Evolutionary conservation across 1,140 invertebrate genomes (phyloP).

Genomic region (Drosophila jambulina): DNA sequence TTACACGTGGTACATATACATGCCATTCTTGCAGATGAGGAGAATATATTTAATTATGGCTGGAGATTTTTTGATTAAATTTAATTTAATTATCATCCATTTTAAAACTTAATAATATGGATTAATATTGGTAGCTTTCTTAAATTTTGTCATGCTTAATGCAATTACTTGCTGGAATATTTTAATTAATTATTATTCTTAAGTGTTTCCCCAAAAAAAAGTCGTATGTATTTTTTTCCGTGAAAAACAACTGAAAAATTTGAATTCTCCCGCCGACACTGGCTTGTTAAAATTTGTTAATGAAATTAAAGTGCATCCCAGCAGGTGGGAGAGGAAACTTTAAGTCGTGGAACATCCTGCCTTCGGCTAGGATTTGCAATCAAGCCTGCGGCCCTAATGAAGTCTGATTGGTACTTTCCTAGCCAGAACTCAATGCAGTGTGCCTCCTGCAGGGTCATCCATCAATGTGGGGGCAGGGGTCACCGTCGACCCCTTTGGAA

Average conservation of each 20-base stretch:
- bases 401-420: slow-evolving; percentile 40
- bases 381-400: slow-evolving; percentile 36
- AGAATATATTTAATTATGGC: slow-evolving; percentile 1
- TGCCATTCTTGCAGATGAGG: slow-evolving; percentile 3
- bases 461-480: slow-evolving; percentile 14
- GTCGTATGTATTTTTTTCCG: not conserved
- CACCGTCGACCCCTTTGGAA: slow-evolving; percentile 7
- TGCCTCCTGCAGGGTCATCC: slow-evolving; percentile 23
- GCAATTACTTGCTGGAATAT: not conserved
- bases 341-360: not conserved
- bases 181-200: no score
- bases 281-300: slow-evolving; percentile 11
- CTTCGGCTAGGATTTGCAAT: slow-evolving; percentile 17
- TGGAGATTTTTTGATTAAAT: not conserved
- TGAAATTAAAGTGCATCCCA: slow-evolving; percentile 44
- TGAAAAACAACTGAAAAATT: slow-evolving; percentile 11
- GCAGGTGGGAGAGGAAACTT: not conserved
- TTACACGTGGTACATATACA: slow-evolving; percentile 9
- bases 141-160: not conserved
- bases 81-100: not conserved
- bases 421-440: slow-evolving; percentile 21
- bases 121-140: not conserved
- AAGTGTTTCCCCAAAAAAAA: no score
- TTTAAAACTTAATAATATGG: not conserved
- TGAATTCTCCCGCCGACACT: slow-evolving; percentile 19